Evolutionary conservation across 2,888 invertebrate species (phyloP), one percentile per base, ranked within the genome.

Genomic region (Chrysolina haemoptera): DNA sequence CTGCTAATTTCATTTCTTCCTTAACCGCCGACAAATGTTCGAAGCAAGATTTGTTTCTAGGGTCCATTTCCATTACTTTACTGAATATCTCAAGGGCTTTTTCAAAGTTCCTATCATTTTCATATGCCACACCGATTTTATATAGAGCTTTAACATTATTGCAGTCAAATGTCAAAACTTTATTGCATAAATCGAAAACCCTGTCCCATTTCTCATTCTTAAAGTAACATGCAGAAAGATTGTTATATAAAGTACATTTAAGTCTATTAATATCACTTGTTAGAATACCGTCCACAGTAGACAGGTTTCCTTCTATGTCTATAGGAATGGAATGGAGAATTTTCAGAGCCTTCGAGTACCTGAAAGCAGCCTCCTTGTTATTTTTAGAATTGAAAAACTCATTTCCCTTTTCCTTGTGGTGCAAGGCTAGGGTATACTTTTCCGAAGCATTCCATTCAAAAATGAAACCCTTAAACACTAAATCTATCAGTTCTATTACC

Each of bases 151-250:
- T 91, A 59, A 90, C 87, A 68, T 88, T 88, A 68, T 83, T 78
- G 6, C 75, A 66, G 73, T 88, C 86, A 18, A 89, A 87, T 0
- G 81, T 79, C 10, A 90, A 87, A 40, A 89, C 88, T 82, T 89
- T 90, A 50, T 88, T 81, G 12, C 90, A 95, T 12, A 95, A 89
- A 50, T 90, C 89, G 41, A 94, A 85, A 0, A 92, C 93, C 74
- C 92, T 91, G 6, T 91, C 90, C 86, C 91, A 94, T 78, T 93
- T 92, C 11, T 92, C 87, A 76, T 90, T 90, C 76, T 92, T 92
- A 20, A 95, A 89, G 81, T 96, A 94, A 85, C 96, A 96, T 62
- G 94, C 93, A 0, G 96, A 94, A 85, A 97, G 89, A 87, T 97
- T 97, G 79, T 94, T 94, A 85, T 94, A 95, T 10, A 96, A 88